Conservation (phyloP, 2,113 vertebrate species). For the Catharus bicknelli region DNA sequence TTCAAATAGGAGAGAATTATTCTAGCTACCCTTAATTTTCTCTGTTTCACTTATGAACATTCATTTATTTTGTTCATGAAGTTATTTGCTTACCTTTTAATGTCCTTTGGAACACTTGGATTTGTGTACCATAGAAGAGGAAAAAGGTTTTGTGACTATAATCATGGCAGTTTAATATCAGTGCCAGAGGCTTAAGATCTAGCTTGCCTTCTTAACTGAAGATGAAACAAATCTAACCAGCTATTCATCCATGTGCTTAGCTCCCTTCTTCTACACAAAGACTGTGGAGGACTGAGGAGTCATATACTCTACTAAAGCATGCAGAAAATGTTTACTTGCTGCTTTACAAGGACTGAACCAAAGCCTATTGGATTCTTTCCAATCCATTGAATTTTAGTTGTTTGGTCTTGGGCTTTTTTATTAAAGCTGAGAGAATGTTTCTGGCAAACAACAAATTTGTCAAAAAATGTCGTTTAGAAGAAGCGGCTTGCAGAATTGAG, state of each 20-base stretch:
- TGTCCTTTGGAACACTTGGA: background rate
- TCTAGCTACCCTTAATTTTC: background rate
- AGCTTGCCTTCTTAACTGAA: background rate
- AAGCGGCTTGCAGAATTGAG: background rate
- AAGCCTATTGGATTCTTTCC: conserved; percentile 44
- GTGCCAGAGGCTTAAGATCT: background rate
- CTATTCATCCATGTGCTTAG: background rate
- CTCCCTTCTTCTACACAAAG: background rate
- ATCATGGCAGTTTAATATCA: background rate
- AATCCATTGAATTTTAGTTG: conserved; percentile 48
- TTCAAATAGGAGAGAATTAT: background rate
- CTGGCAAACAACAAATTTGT: background rate
- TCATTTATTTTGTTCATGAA: background rate
- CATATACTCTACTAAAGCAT: background rate
- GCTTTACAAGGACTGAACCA: conserved; percentile 41
- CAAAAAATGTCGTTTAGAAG: conserved; percentile 17
- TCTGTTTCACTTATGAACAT: background rate
- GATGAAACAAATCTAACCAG: background rate
- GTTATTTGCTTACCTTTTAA: background rate
- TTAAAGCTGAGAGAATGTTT: conserved; percentile 26
- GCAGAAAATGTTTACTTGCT: conserved; percentile 49
- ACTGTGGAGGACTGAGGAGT: background rate
- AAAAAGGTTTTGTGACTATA: background rate
- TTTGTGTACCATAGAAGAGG: background rate
- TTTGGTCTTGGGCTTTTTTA: background rate